Conservation (phyloP, 2,113 vertebrate genomes). For the Otis tarda region DNA sequence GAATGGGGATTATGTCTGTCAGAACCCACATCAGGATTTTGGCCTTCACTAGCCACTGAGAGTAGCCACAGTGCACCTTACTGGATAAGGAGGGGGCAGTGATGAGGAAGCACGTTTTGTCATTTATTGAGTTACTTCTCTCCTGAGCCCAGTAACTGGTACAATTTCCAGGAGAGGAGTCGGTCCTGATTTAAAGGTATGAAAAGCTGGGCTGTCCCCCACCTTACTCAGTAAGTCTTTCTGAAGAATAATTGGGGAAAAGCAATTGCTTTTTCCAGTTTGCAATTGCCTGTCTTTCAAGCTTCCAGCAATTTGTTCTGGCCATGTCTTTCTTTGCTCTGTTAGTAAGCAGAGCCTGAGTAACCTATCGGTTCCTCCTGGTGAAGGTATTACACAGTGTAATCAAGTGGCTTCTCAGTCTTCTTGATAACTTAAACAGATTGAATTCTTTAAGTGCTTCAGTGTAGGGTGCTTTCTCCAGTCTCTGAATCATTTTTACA, state of each 20-base stretch:
- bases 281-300: neutral
- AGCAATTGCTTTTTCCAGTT: neutral
- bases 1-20: neutral
- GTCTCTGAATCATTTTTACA: constrained; percentile 53
- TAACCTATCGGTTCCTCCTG: neutral
- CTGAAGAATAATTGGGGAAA: neutral
- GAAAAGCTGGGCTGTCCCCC: rapidly evolving
- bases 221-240: neutral
- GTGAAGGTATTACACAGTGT: neutral
- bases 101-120: neutral
- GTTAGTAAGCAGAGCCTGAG: neutral
- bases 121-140: neutral
- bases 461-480: neutral
- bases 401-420: constrained; percentile 26
- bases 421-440: constrained; percentile 63
- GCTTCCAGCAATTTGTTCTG: neutral
- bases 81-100: neutral
- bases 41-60: neutral
- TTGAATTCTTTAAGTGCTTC: constrained; percentile 40
- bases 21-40: neutral
- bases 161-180: neutral
- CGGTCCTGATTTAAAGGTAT: neutral
- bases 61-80: neutral
- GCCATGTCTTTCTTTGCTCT: neutral
- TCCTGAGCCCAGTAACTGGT: neutral